These are phyloP conservation scores for Gambusia affinis DNA, from an alignment of 2,113 vertebrate genomes.

Conservation along the genomic window DNA sequence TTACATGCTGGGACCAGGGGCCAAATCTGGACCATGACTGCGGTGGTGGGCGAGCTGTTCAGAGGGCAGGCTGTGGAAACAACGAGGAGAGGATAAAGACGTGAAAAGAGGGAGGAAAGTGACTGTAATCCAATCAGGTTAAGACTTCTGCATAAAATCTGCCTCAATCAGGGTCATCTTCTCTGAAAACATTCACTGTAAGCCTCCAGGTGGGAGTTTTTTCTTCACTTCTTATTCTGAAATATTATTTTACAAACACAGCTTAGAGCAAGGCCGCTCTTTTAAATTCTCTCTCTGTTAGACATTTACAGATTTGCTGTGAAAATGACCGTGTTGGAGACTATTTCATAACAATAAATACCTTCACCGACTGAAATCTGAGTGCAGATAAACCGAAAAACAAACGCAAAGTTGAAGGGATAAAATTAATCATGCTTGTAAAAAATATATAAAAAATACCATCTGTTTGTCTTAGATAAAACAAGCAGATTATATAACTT, in stretches of 20 bases:
- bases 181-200: constrained; percentile 5
- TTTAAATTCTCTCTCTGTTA: constrained; percentile 11
- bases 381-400: constrained; percentile 11
- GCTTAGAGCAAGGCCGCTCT: neutral
- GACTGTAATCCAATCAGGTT: constrained; percentile 10
- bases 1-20: constrained; percentile 32
- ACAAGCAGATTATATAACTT: neutral
- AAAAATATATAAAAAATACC: neutral
- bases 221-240: neutral
- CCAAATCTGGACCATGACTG: constrained; percentile 49
- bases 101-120: neutral
- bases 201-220: neutral
- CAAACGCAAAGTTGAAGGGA: constrained; percentile 25
- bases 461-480: neutral
- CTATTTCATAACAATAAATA: constrained; percentile 29
- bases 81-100: constrained; percentile 24
- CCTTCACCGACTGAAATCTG: constrained; percentile 51
- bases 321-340: constrained; percentile 29
- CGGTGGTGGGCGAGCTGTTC: constrained; percentile 24
- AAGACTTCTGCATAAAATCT: neutral
- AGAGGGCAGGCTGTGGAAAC: constrained; percentile 18
- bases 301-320: constrained; percentile 29
- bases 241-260: constrained; percentile 8
- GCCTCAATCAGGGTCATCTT: constrained; percentile 18
- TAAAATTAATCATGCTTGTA: constrained; percentile 1